Conservation (phyloP, 1,140 invertebrate species). For the Trichonephila clavata region DNA sequence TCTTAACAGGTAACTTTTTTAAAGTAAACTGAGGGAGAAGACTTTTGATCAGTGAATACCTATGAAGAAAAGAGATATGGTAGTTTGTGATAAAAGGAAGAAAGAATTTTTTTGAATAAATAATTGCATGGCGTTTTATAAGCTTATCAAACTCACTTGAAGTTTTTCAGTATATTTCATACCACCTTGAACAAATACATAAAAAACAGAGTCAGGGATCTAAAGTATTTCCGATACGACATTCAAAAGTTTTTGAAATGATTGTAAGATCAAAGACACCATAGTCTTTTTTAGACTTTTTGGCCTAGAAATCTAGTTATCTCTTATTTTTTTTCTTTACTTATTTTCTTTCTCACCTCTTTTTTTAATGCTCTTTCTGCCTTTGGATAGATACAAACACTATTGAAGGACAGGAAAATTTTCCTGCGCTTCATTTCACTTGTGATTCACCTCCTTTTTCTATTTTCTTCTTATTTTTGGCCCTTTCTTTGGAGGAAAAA, state of each 20-base stretch:
- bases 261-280: conserved; percentile 65
- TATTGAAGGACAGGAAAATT: conserved; percentile 59
- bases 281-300: conserved; percentile 50
- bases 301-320: conserved; percentile 71
- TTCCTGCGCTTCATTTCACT: conserved; percentile 61
- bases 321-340: neutral
- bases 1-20: no score
- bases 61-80: no score
- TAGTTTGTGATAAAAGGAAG: no score
- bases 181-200: neutral
- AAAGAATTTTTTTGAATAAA: no score
- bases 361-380: conserved; percentile 35
- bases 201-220: neutral
- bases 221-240: conserved; percentile 9
- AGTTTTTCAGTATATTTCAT: neutral
- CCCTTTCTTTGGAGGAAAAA: no score
- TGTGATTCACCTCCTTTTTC: conserved; percentile 34
- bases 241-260: conserved; percentile 52
- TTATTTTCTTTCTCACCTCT: neutral
- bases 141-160: neutral
- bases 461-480: neutral
- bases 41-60: no score
- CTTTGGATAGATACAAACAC: conserved; percentile 33
- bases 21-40: no score
- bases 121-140: neutral